Percentiles rank a stretch among this genome's conserved stretches.
These are phyloP conservation scores for Chauna torquata DNA, from an alignment of 2,113 vertebrate species.

Conservation along the genomic window DNA sequence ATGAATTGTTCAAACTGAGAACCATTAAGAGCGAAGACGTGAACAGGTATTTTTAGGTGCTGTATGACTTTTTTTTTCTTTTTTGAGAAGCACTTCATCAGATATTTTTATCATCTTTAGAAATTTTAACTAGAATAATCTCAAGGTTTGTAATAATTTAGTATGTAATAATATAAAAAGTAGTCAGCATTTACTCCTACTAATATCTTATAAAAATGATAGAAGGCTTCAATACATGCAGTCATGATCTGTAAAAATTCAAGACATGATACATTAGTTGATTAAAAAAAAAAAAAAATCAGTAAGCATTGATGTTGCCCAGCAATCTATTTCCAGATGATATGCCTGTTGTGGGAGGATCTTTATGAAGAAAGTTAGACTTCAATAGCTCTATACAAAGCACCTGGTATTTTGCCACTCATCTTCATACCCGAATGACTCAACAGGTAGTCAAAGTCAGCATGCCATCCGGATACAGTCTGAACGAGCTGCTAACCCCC, in stretches of 20 bases:
- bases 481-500: not conserved
- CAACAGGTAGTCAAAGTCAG: not conserved
- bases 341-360: not conserved
- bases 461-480: not conserved
- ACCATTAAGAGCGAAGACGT: not conserved
- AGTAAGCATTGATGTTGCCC: not conserved
- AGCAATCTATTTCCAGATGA: not conserved
- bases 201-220: not conserved
- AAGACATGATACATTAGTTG: not conserved
- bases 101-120: not conserved
- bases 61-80: not conserved
- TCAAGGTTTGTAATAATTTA: no score
- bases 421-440: not conserved
- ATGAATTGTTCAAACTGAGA: not conserved
- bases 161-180: no score
- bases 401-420: not conserved
- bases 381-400: not conserved
- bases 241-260: not conserved
- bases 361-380: not conserved
- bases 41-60: fast-evolving
- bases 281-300: not conserved
- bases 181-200: not conserved
- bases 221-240: not conserved
- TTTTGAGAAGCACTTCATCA: not conserved
- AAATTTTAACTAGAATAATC: not conserved